Conservation (phyloP, 1,140 invertebrate genomes). For the Anadara kagoshimensis region DNA sequence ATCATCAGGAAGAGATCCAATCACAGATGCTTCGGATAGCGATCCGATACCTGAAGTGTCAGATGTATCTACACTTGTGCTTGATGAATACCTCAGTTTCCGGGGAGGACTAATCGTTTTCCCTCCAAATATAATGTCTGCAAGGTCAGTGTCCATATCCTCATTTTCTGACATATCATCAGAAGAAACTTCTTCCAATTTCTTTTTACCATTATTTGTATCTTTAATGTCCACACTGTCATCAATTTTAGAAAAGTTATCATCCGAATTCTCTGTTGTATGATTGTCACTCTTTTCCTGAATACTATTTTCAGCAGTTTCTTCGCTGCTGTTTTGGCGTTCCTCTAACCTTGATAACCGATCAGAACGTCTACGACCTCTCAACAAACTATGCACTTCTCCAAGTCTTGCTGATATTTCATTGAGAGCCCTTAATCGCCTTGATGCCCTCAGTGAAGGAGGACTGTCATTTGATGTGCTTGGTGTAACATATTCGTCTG, state of each 20-base stretch:
- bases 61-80: slow-evolving; percentile 64
- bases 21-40: slow-evolving; percentile 46
- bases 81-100: slow-evolving; percentile 55
- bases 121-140: too few relatives aligned
- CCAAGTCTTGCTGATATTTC: background rate
- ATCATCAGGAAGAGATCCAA: slow-evolving; percentile 51
- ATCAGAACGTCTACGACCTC: background rate
- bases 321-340: too few relatives aligned
- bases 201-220: slow-evolving; percentile 29
- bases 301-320: too few relatives aligned
- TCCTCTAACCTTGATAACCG: too few relatives aligned
- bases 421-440: background rate
- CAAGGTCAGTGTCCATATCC: slow-evolving; percentile 1
- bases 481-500: background rate
- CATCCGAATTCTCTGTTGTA: too few relatives aligned
- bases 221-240: slow-evolving; percentile 7
- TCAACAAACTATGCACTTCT: background rate
- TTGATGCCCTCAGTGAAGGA: too few relatives aligned
- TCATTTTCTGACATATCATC: slow-evolving; percentile 29
- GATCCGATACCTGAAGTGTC: slow-evolving; percentile 67
- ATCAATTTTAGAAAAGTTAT: background rate
- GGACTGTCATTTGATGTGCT: background rate
- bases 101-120: background rate
- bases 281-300: too few relatives aligned
- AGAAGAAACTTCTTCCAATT: slow-evolving; percentile 6